phyloP scores from a whole-genome alignment of 2,113 vertebrate species.

The Podarcis cretensis region DNA sequence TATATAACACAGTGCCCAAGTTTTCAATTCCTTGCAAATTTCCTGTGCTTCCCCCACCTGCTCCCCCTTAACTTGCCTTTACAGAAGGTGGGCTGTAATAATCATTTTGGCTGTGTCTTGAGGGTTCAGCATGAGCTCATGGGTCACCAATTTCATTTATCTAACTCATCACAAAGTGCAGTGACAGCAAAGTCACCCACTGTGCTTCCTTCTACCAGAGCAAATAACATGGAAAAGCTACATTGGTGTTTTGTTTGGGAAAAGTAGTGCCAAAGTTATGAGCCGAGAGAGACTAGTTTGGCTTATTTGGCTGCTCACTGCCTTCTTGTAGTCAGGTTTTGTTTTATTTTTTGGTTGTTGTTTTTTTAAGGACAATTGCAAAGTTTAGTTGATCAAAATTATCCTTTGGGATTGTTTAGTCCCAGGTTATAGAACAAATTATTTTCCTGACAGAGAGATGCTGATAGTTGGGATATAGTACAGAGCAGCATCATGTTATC shows the following conservation, averaged over 20 bases:
- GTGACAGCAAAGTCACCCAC: constrained; percentile 64
- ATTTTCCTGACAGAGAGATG: too few relatives aligned
- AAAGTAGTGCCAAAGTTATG: background rate
- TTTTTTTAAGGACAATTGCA: background rate
- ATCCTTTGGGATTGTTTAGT: background rate
- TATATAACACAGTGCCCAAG: constrained; percentile 31
- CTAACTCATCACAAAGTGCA: constrained; percentile 61
- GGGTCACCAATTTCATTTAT: constrained; percentile 66
- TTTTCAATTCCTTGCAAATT: constrained; percentile 27
- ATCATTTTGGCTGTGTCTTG: constrained; percentile 46
- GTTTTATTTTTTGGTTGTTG: too few relatives aligned
- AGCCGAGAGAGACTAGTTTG: constrained; percentile 6
- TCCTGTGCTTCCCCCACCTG: background rate
- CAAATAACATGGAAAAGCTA: constrained; percentile 52
- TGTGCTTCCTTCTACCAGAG: constrained; percentile 49
- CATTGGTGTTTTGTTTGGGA: constrained; percentile 41
- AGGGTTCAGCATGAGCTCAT: constrained; percentile 46
- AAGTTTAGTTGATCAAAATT: background rate
- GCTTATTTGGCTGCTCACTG: background rate
- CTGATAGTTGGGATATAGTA: too few relatives aligned
- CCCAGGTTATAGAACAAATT: background rate
- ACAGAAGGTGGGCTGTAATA: constrained; percentile 45
- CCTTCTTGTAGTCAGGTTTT: background rate
- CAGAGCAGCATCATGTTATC: too few relatives aligned
- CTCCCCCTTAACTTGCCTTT: background rate